Conservation (phyloP, 64 coral and sea anemone species). For the Cladopsammia gracilis region DNA sequence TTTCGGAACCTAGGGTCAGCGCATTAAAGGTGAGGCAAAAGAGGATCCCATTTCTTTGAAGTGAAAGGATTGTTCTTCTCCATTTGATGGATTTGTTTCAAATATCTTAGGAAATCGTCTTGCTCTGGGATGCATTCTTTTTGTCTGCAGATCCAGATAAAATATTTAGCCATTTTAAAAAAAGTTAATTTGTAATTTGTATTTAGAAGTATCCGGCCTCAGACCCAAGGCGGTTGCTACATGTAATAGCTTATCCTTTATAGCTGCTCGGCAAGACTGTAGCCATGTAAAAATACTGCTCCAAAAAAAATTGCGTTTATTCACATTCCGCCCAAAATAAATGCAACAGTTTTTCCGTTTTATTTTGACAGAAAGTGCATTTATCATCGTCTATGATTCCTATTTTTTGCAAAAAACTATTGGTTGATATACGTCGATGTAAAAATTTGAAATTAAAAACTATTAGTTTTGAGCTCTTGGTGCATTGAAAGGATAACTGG, state of each 20-base stretch:
- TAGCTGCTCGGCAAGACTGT: neutral
- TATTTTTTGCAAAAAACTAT: conserved; percentile 27
- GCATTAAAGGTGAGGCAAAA: neutral
- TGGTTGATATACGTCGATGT: conserved; percentile 6
- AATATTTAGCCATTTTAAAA: conserved; percentile 13
- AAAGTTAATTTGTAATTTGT: neutral
- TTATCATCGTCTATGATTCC: conserved; percentile 24
- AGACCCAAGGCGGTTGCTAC: neutral
- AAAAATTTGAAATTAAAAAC: conserved; percentile 14
- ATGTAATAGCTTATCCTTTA: neutral
- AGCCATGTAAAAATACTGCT: neutral
- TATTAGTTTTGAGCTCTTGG: no score
- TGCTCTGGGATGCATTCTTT: conserved; percentile 40
- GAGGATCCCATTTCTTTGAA: neutral
- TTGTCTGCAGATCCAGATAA: conserved; percentile 5
- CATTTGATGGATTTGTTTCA: neutral
- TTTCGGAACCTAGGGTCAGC: no score
- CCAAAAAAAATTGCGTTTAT: conserved; percentile 1
- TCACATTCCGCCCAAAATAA: conserved; percentile 44
- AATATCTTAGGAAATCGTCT: neutral
- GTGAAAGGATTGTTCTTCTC: neutral
- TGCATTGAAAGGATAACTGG: no score
- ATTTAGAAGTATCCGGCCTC: neutral
- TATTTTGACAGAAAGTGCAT: conserved; percentile 10
- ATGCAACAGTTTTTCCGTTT: conserved; percentile 22